Evolutionary conservation across 2,888 invertebrate genomes (phyloP), one percentile per base, ranked within the genome.

Genomic region (Drosophila nr. medialis): DNA sequence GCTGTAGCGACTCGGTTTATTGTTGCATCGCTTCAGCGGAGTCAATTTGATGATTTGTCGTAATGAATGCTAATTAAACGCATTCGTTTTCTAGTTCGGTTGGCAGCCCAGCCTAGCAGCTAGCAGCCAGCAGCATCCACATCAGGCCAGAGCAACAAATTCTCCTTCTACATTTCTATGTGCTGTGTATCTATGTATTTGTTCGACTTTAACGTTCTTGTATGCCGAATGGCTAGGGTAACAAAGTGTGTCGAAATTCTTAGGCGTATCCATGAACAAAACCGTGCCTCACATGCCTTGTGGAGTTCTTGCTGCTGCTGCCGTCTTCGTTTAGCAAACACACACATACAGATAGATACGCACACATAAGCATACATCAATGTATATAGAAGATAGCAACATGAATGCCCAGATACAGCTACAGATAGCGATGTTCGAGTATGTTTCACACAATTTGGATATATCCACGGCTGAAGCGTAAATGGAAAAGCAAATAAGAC

Each of bases 31-130:
- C 79, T 54, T 64, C 55, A 54, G 66, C 58, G 32, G 58, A 61
- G 75, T 75, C 79, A 90, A 89, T 88, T 89, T 87, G 89, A 88
- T 90, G 77, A 88, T 86, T 81, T 87, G 76, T 91, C 81, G 83
- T 91, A 91, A 91, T 91, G 86, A 90, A 91, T 86, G 90, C 89
- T 91, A 91, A 91, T 91, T 91, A 90, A 80, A 79, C 80, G 84
- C 75, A 84, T 86, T 85, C 82, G 87, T 83, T 90, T 90, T 91
- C 84, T 83, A 87, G 89, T 90, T 82, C 91, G 89, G 56, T 88
- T 83, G 78, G 51, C 67, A 77, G 83, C 64, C 65, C 53, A 21
- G 30, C n/a, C 30, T 7, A 67, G 48, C 60, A 49, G 64, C 66
- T 55, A 49, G 58, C 64, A 54, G 29, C 48, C 3, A 67, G 40